A percentile compares a stretch with the other conserved stretches of the same genome.
These are phyloP conservation scores for Mormyrops boulengeri DNA, from an alignment of 2,797 vertebrate genomes.

Conservation along the genomic window DNA sequence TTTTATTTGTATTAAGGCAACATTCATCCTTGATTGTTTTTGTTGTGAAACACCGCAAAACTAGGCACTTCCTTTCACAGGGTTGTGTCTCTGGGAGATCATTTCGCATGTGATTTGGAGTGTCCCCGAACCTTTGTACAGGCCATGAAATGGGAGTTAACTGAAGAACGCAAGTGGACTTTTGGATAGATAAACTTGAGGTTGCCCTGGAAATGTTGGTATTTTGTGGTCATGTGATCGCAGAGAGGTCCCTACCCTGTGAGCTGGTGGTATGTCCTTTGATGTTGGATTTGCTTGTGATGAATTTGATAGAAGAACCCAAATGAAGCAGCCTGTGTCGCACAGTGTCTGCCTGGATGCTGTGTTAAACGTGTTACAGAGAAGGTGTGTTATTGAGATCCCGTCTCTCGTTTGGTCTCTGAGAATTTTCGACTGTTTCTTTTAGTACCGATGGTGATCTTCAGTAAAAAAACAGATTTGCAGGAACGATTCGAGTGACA, in stretches of 20 bases:
- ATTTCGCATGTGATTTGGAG: neutral
- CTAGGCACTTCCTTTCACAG: neutral
- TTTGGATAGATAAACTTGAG: neutral
- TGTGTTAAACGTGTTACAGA: neutral
- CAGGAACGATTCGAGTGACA: neutral
- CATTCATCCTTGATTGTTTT: neutral
- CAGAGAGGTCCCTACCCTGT: neutral
- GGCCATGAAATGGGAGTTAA: neutral
- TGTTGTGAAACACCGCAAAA: slow-evolving; percentile 12
- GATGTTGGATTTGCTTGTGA: neutral
- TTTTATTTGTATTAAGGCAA: slow-evolving; percentile 10
- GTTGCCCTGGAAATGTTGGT: neutral
- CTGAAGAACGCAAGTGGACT: neutral
- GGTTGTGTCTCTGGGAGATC: neutral
- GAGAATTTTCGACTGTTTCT: neutral
- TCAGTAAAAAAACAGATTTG: neutral
- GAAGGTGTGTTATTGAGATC: neutral
- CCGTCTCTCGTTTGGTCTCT: neutral
- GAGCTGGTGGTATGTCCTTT: neutral
- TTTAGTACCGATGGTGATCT: neutral
- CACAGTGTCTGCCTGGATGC: neutral
- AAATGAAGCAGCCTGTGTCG: too few relatives aligned
- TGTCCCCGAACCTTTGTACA: neutral
- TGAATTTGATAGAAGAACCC: neutral
- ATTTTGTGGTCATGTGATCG: neutral